Evolutionary conservation across 2,113 vertebrate species (phyloP).

Genomic region (Rhea americana): DNA sequence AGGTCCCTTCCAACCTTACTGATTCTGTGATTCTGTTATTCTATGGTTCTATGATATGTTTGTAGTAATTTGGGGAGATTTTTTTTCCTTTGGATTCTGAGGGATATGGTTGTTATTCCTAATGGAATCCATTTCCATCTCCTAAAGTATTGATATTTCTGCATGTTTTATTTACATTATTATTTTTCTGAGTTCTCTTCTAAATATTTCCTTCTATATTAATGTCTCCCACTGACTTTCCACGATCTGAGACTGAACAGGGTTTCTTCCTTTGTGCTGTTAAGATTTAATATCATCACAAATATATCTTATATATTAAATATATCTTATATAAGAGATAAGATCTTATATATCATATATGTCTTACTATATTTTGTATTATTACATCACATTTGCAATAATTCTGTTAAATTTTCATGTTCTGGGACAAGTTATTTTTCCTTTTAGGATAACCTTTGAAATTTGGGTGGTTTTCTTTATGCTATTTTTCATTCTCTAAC

Average conservation of each 20-base stretch:
- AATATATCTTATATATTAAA: background rate
- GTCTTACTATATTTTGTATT: background rate
- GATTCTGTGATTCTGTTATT: no score
- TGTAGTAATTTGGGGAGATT: background rate
- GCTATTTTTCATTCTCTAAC: background rate
- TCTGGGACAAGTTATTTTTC: background rate
- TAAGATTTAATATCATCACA: background rate
- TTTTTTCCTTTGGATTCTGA: background rate
- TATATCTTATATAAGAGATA: background rate
- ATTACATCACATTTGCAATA: background rate
- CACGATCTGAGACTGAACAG: background rate
- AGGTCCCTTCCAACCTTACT: no score
- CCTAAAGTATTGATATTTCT: background rate
- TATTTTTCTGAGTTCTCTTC: background rate
- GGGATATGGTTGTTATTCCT: background rate
- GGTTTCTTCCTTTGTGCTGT: background rate
- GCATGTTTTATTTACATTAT: background rate
- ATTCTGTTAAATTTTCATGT: background rate
- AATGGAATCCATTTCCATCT: background rate
- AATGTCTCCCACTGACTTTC: background rate
- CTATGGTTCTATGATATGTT: no score
- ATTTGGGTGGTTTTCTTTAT: background rate
- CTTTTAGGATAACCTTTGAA: background rate
- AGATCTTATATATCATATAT: background rate
- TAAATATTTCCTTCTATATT: background rate